phyloP scores from a whole-genome alignment of 1,140 invertebrate species.

The Drosophila azteca region DNA sequence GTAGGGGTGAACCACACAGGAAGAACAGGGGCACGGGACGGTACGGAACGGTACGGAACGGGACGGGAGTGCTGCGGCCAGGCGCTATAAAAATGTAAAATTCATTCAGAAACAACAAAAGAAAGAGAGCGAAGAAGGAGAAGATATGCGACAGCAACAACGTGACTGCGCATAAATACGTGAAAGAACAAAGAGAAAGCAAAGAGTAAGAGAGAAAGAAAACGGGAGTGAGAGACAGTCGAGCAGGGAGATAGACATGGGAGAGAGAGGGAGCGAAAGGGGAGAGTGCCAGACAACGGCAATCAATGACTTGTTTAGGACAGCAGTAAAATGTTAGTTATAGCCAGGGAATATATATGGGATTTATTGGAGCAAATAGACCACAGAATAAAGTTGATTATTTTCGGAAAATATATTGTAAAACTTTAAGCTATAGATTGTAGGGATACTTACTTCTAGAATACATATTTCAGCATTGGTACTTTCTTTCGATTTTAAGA shows the following conservation, averaged over 20 bases:
- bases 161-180: constrained; percentile 78
- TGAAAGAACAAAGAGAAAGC: constrained; percentile 50
- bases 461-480: too few species aligned
- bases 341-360: too few species aligned
- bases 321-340: neutral
- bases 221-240: neutral
- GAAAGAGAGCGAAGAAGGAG: constrained; percentile 24
- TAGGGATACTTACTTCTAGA: too few species aligned
- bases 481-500: too few species aligned
- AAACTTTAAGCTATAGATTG: too few species aligned
- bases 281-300: constrained; percentile 9
- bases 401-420: too few species aligned
- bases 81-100: constrained; percentile 78
- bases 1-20: constrained; percentile 7
- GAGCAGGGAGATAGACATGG: neutral
- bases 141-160: constrained; percentile 59
- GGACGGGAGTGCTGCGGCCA: constrained; percentile 6
- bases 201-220: neutral
- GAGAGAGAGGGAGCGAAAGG: neutral
- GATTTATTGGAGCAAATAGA: too few species aligned
- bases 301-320: constrained; percentile 22
- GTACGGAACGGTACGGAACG: too few species aligned
- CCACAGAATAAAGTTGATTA: too few species aligned
- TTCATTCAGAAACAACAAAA: constrained; percentile 63
- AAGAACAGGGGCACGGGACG: constrained; percentile 8